Conservation (phyloP, 2,113 vertebrate genomes). For the Poeciliopsis retropinna region DNA sequence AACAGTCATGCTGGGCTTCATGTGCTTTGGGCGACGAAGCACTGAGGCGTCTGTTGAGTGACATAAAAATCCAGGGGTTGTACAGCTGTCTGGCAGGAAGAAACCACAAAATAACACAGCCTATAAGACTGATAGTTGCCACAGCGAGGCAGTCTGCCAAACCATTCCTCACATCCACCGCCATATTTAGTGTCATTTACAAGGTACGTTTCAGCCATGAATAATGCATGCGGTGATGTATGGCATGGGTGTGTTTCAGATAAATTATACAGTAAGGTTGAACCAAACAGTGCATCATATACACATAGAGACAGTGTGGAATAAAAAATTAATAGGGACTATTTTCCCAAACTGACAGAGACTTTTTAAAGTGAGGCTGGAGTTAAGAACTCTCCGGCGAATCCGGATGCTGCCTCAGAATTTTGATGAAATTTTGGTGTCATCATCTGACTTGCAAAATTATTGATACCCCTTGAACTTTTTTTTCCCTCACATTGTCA, state of each 20-base stretch:
- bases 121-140: slow-evolving; percentile 11
- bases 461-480: too few species aligned
- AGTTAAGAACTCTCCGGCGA: slow-evolving; percentile 31
- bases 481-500: too few species aligned
- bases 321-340: slow-evolving; percentile 49
- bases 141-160: slow-evolving; percentile 53
- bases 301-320: slow-evolving; percentile 43
- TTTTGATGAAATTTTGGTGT: too few species aligned
- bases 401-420: slow-evolving; percentile 35
- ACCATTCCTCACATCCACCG: slow-evolving; percentile 54
- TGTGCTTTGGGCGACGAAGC: background rate
- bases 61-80: slow-evolving; percentile 50
- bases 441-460: too few species aligned
- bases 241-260: slow-evolving; percentile 38
- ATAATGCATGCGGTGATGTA: slow-evolving; percentile 71
- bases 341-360: slow-evolving; percentile 50
- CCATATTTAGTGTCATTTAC: slow-evolving; percentile 60
- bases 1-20: slow-evolving; percentile 39
- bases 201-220: slow-evolving; percentile 66
- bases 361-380: slow-evolving; percentile 45
- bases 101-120: slow-evolving; percentile 56
- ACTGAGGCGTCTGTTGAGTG: slow-evolving; percentile 32
- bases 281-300: slow-evolving; percentile 42
- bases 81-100: slow-evolving; percentile 63
- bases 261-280: slow-evolving; percentile 54